Percentiles rank a stretch among this genome's conserved stretches.
Conservation (phyloP, 2,888 invertebrate species). For the Yponomeuta cagnagella region DNA sequence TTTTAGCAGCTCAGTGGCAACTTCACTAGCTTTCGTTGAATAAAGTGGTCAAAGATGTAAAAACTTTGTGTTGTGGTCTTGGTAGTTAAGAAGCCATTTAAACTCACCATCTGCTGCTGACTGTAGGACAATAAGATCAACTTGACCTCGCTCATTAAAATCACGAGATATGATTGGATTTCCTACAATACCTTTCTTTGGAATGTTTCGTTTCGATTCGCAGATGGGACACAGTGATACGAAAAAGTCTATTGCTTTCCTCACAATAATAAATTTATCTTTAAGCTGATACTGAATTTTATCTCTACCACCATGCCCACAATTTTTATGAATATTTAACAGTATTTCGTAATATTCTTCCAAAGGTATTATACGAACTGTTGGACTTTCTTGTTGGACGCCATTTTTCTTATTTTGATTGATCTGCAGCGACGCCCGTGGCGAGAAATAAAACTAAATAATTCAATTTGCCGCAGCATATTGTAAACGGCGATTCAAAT, state of each 20-base stretch:
- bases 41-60: constrained; percentile 24
- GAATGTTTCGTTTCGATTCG: constrained; percentile 14
- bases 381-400: constrained; percentile 9
- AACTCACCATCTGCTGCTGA: constrained; percentile 28
- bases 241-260: constrained; percentile 20
- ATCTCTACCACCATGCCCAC: constrained; percentile 19
- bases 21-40: constrained; percentile 26
- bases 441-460: too few relatives aligned
- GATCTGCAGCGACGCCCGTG: too few relatives aligned
- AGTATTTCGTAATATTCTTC: constrained; percentile 19
- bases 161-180: constrained; percentile 24
- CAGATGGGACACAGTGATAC: constrained; percentile 18
- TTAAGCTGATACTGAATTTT: constrained; percentile 18
- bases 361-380: constrained; percentile 16
- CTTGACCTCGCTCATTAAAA: constrained; percentile 28
- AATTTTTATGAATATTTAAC: constrained; percentile 17
- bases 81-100: constrained; percentile 30
- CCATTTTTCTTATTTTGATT: too few relatives aligned
- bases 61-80: constrained; percentile 31
- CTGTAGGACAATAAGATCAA: constrained; percentile 31
- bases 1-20: constrained; percentile 29
- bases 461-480: too few relatives aligned
- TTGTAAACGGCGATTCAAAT: too few relatives aligned
- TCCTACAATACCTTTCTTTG: constrained; percentile 22
- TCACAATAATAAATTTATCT: constrained; percentile 17